A percentile compares a stretch with the other conserved stretches of the same genome.
Evolutionary conservation across 2,113 vertebrate genomes (phyloP).

Genomic region (Antidorcas marsupialis): DNA sequence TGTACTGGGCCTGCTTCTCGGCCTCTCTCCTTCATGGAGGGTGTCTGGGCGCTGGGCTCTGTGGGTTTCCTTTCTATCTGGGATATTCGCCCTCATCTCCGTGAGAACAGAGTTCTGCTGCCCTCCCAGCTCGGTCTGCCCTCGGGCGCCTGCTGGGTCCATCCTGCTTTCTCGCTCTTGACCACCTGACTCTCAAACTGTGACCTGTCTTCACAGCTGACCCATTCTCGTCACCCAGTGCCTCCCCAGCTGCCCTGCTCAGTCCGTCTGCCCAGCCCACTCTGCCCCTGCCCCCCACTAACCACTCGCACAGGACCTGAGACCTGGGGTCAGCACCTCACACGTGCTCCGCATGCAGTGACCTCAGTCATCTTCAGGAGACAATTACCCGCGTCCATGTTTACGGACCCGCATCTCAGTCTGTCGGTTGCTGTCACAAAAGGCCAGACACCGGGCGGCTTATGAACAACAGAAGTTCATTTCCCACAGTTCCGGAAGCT

Average conservation of each 20-base stretch:
- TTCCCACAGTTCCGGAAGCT: background rate
- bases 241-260: accelerated
- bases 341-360: accelerated
- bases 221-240: accelerated
- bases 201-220: background rate
- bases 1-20: accelerated
- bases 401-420: background rate
- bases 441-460: too few species aligned
- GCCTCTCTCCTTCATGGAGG: background rate
- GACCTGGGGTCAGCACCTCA: background rate
- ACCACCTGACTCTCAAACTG: accelerated
- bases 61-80: background rate
- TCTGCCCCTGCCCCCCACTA: background rate
- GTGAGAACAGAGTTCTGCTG: background rate
- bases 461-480: background rate
- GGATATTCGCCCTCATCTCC: accelerated
- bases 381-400: accelerated
- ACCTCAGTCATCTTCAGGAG: background rate
- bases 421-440: too few species aligned
- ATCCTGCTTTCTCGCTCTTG: background rate
- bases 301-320: background rate
- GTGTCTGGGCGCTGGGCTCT: background rate
- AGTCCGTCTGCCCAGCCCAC: too few species aligned
- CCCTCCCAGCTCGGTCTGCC: accelerated
- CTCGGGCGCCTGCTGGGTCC: accelerated